These are phyloP conservation scores for Mohoua ochrocephala DNA, from an alignment of 2,113 vertebrate species.

Conservation along the genomic window DNA sequence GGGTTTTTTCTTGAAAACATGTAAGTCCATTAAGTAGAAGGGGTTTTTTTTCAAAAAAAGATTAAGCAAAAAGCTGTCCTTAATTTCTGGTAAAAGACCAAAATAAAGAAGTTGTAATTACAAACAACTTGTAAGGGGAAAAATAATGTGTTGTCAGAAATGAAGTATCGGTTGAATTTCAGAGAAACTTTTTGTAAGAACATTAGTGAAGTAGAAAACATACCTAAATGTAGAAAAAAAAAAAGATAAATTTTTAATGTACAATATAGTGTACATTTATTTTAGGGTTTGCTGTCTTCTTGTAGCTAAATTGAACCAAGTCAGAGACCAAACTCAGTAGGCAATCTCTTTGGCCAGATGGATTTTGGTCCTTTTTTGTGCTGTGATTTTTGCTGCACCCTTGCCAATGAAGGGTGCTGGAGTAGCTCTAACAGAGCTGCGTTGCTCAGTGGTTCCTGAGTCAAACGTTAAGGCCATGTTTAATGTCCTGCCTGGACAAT, in stretches of 20 bases:
- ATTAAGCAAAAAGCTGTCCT: neutral
- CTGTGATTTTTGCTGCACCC: neutral
- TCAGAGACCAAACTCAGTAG: neutral
- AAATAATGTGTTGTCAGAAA: neutral
- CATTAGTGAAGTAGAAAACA: neutral
- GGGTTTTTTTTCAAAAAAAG: neutral
- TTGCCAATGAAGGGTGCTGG: neutral
- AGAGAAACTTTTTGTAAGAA: neutral
- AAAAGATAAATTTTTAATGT: neutral
- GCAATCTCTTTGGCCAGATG: neutral
- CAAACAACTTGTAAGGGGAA: neutral
- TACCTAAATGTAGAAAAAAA: neutral
- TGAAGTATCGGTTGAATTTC: neutral
- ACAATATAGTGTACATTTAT: neutral
- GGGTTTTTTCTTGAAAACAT: neutral
- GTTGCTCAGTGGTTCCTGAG: neutral
- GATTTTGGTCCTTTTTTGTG: neutral
- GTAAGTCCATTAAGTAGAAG: neutral
- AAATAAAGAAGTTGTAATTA: neutral
- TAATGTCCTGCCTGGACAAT: neutral
- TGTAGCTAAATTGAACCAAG: neutral
- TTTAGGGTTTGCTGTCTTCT: neutral
- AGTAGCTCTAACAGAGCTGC: neutral
- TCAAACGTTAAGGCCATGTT: accelerated
- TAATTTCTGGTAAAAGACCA: neutral